Percentiles rank a stretch among this genome's conserved stretches.
Evolutionary conservation across 2,113 vertebrate species (phyloP).

Genomic region (Clinocottus analis): DNA sequence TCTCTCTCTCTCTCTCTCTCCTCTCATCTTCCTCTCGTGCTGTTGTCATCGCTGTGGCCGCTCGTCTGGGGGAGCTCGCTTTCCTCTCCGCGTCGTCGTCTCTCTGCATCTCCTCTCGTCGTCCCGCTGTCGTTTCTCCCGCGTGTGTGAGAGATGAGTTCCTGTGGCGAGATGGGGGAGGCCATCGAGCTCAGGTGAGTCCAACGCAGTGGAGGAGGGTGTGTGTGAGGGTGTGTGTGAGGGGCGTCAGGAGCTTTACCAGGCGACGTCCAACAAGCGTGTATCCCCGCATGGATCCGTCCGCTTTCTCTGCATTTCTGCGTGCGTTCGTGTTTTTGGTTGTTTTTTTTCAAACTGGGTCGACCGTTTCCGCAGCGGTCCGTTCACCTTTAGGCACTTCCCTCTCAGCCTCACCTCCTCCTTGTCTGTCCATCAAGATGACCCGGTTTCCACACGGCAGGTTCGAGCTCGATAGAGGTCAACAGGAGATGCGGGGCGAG

Average conservation of each 20-base stretch:
- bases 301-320: not conserved
- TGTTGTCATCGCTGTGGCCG: constrained; percentile 39
- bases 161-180: constrained; percentile 78
- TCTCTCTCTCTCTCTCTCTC: constrained; percentile 55
- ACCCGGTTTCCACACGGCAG: constrained; percentile 51
- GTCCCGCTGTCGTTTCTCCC: constrained; percentile 21
- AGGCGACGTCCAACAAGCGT: too few species aligned
- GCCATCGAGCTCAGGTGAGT: constrained; percentile 83
- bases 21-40: constrained; percentile 59
- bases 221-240: too few species aligned
- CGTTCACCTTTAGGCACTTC: constrained; percentile 21
- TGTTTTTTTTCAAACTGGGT: constrained; percentile 61
- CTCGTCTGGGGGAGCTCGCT: constrained; percentile 53
- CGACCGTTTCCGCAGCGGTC: constrained; percentile 43
- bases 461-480: constrained; percentile 33
- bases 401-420: constrained; percentile 40
- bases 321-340: constrained; percentile 17
- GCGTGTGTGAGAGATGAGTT: constrained; percentile 74
- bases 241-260: too few species aligned
- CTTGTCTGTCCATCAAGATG: constrained; percentile 46
- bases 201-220: constrained; percentile 7
- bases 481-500: constrained; percentile 16
- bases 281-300: not conserved
- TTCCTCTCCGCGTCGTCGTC: constrained; percentile 49
- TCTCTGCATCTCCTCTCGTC: constrained; percentile 50